phyloP scores from a whole-genome alignment of 2,113 vertebrate genomes.

The Ornithorhynchus anatinus region DNA sequence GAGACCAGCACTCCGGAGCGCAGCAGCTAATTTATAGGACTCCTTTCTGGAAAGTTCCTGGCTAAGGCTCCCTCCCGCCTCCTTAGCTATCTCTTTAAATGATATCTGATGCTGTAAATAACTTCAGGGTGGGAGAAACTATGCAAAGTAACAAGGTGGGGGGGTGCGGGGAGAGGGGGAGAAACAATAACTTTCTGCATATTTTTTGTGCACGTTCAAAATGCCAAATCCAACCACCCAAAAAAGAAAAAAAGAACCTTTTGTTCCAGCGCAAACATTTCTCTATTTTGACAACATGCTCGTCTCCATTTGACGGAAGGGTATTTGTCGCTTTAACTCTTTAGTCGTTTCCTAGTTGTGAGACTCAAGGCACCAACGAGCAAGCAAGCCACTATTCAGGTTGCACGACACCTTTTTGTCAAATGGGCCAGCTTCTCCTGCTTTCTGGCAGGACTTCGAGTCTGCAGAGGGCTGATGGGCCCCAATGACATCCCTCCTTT shows the following conservation, averaged over 20 bases:
- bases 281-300: conserved; percentile 41
- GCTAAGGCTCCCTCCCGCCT: conserved; percentile 66
- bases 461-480: rapidly evolving
- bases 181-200: conserved; percentile 59
- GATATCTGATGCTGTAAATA: conserved; percentile 76
- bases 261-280: conserved; percentile 38
- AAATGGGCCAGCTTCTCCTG: conserved; percentile 5
- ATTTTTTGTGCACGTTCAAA: conserved; percentile 51
- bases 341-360: conserved; percentile 28
- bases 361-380: neutral
- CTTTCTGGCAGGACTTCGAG: neutral
- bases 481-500: neutral
- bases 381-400: conserved; percentile 35
- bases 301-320: conserved; percentile 15
- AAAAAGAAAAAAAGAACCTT: neutral
- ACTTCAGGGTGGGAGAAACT: conserved; percentile 57
- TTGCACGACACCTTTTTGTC: conserved; percentile 25
- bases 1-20: conserved; percentile 76
- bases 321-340: conserved; percentile 38
- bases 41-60: conserved; percentile 81
- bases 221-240: conserved; percentile 49
- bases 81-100: conserved; percentile 76
- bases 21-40: conserved; percentile 78
- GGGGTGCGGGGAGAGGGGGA: conserved; percentile 44
- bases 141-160: conserved; percentile 52